These are phyloP conservation scores for Philantomba maxwellii DNA, from an alignment of 2,113 vertebrate species.

Conservation along the genomic window DNA sequence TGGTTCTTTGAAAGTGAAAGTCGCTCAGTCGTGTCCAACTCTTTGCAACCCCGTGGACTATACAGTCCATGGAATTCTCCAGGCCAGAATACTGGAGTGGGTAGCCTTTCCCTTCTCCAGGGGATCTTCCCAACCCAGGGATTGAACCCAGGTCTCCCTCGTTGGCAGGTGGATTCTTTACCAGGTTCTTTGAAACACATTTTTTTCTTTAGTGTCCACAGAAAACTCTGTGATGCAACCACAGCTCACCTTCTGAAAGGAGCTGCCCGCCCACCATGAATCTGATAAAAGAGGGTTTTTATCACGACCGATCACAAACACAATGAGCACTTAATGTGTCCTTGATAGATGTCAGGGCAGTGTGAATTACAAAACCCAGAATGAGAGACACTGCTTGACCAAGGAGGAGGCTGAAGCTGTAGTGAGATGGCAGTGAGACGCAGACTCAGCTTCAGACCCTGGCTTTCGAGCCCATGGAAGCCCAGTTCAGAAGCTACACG, in stretches of 20 bases:
- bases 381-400: no score
- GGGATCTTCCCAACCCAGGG: background rate
- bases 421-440: background rate
- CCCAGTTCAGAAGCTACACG: background rate
- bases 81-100: background rate
- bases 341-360: background rate
- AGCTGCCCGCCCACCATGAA: rapidly evolving
- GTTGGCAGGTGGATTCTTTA: background rate
- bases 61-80: background rate
- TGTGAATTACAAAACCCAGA: background rate
- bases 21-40: background rate
- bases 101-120: background rate
- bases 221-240: background rate
- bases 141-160: background rate
- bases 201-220: background rate
- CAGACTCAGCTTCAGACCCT: background rate
- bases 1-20: background rate
- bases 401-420: background rate
- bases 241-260: background rate
- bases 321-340: no score
- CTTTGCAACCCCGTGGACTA: background rate
- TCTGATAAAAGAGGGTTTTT: background rate
- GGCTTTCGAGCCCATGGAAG: background rate
- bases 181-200: background rate
- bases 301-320: background rate